Conservation (phyloP, 2,113 vertebrate genomes). For the Phoxinus phoxinus region DNA sequence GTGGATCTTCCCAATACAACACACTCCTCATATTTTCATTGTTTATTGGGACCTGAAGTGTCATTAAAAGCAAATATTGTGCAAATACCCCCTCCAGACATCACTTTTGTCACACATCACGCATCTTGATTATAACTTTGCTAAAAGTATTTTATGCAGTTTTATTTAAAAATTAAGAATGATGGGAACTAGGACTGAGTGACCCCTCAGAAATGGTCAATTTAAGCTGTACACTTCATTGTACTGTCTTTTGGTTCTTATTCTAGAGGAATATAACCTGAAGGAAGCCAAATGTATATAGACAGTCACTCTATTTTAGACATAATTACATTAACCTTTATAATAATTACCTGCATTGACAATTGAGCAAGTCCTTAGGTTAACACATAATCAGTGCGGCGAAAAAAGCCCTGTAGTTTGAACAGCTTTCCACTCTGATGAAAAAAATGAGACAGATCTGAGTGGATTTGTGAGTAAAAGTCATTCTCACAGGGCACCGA, state of each 20-base stretch:
- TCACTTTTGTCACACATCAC: no score
- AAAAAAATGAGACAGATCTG: not conserved
- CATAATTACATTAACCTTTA: conserved; percentile 35
- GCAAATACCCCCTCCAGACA: no score
- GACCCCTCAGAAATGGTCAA: not conserved
- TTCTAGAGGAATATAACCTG: not conserved
- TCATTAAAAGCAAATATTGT: no score
- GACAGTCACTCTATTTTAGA: not conserved
- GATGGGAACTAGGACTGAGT: not conserved
- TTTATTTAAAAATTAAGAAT: not conserved
- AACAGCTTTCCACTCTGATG: conserved; percentile 17
- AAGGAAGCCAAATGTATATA: conserved; percentile 7
- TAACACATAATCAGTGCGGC: conserved; percentile 8
- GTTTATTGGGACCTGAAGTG: no score
- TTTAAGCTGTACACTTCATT: not conserved
- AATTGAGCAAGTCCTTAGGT: not conserved
- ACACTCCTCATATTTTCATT: no score
- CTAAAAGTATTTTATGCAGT: not conserved
- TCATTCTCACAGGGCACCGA: not conserved
- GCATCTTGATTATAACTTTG: not conserved
- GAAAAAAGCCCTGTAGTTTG: not conserved
- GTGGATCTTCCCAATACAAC: no score
- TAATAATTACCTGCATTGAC: not conserved
- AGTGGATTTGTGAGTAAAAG: not conserved
- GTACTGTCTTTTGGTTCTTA: not conserved